A percentile compares a stretch with the other conserved stretches of the same genome.
phyloP scores from a whole-genome alignment of 1,140 invertebrate genomes.

The Physella acuta region DNA sequence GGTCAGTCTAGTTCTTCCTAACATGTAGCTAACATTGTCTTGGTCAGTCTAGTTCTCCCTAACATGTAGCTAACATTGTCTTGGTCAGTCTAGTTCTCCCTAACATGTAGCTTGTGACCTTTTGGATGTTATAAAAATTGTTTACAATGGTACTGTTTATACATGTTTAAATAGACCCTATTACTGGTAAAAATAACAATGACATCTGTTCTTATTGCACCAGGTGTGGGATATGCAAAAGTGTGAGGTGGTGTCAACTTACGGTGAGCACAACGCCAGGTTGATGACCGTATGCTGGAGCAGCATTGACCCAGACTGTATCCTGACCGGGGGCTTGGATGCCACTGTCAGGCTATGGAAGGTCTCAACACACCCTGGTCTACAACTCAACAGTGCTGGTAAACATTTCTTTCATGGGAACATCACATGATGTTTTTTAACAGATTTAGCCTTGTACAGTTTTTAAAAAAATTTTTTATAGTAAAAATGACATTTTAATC shows the following conservation, averaged over 20 bases:
- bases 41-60: too few species aligned
- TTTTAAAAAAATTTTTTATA: background rate
- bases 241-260: constrained; percentile 65
- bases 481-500: background rate
- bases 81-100: too few species aligned
- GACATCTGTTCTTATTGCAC: too few species aligned
- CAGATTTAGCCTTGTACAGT: background rate
- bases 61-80: too few species aligned
- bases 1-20: too few species aligned
- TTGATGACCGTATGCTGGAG: constrained; percentile 69
- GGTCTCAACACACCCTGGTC: constrained; percentile 46
- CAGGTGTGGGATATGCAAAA: constrained; percentile 74
- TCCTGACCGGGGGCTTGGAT: constrained; percentile 68
- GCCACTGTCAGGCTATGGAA: constrained; percentile 68
- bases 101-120: too few species aligned
- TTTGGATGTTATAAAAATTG: too few species aligned
- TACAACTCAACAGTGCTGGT: constrained; percentile 26
- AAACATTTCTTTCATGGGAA: background rate
- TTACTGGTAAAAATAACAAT: too few species aligned
- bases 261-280: constrained; percentile 61
- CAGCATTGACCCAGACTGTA: constrained; percentile 66
- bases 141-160: too few species aligned
- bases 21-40: too few species aligned
- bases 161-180: too few species aligned
- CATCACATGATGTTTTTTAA: background rate